Evolutionary conservation across 2,797 vertebrate species (phyloP).

Genomic region (Cynodonichthys magdalenae): DNA sequence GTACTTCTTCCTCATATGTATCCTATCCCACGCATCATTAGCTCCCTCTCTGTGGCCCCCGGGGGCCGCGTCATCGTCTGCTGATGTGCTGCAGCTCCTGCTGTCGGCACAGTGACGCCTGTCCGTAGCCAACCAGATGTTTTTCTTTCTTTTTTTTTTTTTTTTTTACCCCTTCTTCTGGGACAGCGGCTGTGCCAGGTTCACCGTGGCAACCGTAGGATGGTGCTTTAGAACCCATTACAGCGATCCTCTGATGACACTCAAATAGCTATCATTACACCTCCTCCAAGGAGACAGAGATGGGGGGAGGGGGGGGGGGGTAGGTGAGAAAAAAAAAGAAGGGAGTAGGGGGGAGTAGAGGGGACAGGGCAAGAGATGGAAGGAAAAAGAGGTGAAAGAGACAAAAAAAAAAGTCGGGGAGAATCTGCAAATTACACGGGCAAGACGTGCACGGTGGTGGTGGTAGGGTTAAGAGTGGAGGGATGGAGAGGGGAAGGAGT

Average conservation of each 20-base stretch:
- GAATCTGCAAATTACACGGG: slow-evolving; percentile 67
- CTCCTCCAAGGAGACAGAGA: slow-evolving; percentile 73
- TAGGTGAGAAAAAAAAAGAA: slow-evolving; percentile 17
- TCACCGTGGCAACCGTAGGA: slow-evolving; percentile 83
- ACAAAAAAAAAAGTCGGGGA: slow-evolving; percentile 6
- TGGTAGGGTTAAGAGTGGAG: slow-evolving; percentile 54
- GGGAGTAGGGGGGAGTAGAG: slow-evolving; percentile 12
- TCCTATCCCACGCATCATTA: slow-evolving; percentile 81
- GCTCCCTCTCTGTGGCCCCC: slow-evolving; percentile 63
- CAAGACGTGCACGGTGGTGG: slow-evolving; percentile 39
- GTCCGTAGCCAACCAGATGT: slow-evolving; percentile 83
- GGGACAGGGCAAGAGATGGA: slow-evolving; percentile 4
- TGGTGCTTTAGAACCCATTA: slow-evolving; percentile 87
- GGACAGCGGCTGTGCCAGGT: slow-evolving; percentile 81
- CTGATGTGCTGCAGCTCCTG: slow-evolving; percentile 62
- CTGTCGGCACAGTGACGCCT: slow-evolving; percentile 73
- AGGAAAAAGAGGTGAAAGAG: slow-evolving; percentile 20
- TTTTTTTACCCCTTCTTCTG: slow-evolving; percentile 54
- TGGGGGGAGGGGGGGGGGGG: slow-evolving; percentile 5
- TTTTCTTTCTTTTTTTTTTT: slow-evolving; percentile 35
- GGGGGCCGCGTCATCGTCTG: slow-evolving; percentile 74
- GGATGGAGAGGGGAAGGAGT: slow-evolving; percentile 42
- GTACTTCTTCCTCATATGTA: slow-evolving; percentile 68
- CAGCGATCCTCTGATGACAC: slow-evolving; percentile 84
- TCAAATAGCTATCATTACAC: slow-evolving; percentile 90